phyloP scores from a whole-genome alignment of 1,140 invertebrate species.

The Lordiphosa stackelbergi region DNA sequence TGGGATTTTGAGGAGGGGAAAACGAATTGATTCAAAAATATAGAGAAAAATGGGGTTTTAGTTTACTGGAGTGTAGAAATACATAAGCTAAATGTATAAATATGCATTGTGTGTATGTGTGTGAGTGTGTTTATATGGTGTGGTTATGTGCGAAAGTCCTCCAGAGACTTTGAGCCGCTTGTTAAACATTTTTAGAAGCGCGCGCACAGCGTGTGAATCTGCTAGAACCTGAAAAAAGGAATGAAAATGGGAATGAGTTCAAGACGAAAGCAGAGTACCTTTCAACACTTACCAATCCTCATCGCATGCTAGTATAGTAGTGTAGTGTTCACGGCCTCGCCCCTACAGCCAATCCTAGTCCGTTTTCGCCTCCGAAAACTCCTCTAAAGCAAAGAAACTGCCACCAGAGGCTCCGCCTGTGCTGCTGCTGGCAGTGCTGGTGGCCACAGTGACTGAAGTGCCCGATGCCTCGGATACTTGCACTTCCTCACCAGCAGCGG shows the following conservation, averaged over 20 bases:
- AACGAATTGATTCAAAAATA: not conserved
- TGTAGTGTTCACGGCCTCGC: conserved; percentile 44
- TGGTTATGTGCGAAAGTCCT: conserved; percentile 35
- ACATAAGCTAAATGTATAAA: conserved; percentile 61
- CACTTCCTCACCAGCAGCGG: conserved; percentile 34
- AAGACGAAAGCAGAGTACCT: not conserved
- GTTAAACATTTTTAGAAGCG: conserved; percentile 19
- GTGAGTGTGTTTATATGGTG: conserved; percentile 11
- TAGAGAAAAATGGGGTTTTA: conserved; percentile 23
- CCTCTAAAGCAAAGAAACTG: conserved; percentile 67
- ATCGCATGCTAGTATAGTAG: conserved; percentile 52
- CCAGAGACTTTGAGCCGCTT: conserved; percentile 28
- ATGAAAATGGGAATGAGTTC: not conserved
- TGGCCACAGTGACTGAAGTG: conserved; percentile 41
- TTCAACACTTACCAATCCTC: conserved; percentile 52
- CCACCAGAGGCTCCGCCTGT: conserved; percentile 50
- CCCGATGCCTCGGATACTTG: conserved; percentile 50
- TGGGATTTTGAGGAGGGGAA: not conserved
- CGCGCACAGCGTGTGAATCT: conserved; percentile 29
- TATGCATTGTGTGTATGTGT: conserved; percentile 18
- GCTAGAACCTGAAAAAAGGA: conserved; percentile 45
- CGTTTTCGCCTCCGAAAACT: conserved; percentile 63
- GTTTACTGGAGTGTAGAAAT: conserved; percentile 66
- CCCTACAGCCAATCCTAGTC: conserved; percentile 71
- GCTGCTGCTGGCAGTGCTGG: conserved; percentile 54